Percentiles rank a stretch among this genome's conserved stretches.
These are phyloP conservation scores for Dendronephthya gigantea DNA, from an alignment of 64 coral and sea anemone genomes.

Conservation along the genomic window DNA sequence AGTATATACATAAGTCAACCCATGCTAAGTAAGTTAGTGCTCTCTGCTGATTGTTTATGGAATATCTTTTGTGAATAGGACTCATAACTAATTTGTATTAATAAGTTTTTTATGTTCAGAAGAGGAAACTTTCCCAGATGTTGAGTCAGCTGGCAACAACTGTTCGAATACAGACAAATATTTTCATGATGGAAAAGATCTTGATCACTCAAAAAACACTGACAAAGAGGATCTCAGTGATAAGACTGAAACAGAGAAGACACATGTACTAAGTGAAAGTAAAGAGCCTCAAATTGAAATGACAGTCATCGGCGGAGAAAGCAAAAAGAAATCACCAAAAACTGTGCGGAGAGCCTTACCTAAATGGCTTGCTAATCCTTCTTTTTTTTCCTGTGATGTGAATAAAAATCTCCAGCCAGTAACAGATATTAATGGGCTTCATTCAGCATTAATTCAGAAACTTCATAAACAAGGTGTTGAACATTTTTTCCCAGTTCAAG, in stretches of 20 bases:
- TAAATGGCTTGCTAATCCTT: constrained; percentile 81
- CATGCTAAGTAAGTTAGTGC: too few relatives aligned
- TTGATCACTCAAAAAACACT: background rate
- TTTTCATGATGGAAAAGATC: background rate
- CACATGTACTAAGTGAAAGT: background rate
- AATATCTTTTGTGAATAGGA: too few relatives aligned
- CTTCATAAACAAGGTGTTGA: constrained; percentile 51
- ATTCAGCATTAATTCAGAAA: constrained; percentile 35
- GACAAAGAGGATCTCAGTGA: background rate
- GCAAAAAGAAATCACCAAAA: constrained; percentile 43
- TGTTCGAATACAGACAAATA: background rate
- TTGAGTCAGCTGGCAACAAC: background rate
- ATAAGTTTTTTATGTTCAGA: background rate
- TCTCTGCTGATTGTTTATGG: too few relatives aligned
- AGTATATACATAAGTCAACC: too few relatives aligned
- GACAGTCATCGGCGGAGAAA: constrained; percentile 67
- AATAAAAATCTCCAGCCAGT: constrained; percentile 43
- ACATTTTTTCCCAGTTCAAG: constrained; percentile 86
- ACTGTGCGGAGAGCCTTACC: constrained; percentile 75
- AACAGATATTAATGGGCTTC: constrained; percentile 40
- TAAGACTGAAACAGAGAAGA: background rate
- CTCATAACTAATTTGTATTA: too few relatives aligned
- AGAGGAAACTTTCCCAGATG: background rate
- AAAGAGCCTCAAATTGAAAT: background rate
- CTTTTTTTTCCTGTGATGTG: constrained; percentile 45